A percentile compares a stretch with the other conserved stretches of the same genome.
Evolutionary conservation across 1,140 invertebrate genomes (phyloP).

Genomic region (Cydia splendana): DNA sequence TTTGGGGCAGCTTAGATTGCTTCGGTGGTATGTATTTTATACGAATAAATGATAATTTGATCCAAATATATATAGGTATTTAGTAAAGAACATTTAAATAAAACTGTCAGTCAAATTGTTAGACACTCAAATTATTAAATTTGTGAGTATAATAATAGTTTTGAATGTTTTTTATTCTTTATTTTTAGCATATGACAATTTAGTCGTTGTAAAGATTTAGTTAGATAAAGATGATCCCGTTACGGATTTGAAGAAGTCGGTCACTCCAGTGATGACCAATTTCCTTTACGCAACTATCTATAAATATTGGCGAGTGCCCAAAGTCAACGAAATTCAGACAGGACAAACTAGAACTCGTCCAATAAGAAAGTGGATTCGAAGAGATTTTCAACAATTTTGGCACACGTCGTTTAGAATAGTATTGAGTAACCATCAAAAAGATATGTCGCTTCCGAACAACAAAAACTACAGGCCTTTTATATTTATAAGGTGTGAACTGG

Average conservation of each 20-base stretch:
- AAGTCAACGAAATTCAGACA: conserved; percentile 37
- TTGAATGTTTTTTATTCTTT: background rate
- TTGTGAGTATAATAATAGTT: background rate
- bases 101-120: no score
- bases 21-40: no score
- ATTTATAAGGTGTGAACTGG: background rate
- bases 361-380: conserved; percentile 35
- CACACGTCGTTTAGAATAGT: conserved; percentile 16
- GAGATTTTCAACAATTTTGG: conserved; percentile 34
- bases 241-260: background rate
- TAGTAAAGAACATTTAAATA: no score
- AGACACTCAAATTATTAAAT: no score
- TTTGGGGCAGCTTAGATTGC: no score
- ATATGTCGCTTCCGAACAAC: conserved; percentile 4
- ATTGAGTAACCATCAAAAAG: conserved; percentile 31
- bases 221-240: background rate
- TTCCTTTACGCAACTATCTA: conserved; percentile 24
- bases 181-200: background rate
- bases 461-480: background rate
- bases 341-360: conserved; percentile 30
- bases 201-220: background rate
- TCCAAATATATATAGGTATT: no score
- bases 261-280: conserved; percentile 9
- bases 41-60: no score
- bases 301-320: conserved; percentile 39